phyloP scores from a whole-genome alignment of 2,797 vertebrate genomes.

The Stomatorhinus walkeri region DNA sequence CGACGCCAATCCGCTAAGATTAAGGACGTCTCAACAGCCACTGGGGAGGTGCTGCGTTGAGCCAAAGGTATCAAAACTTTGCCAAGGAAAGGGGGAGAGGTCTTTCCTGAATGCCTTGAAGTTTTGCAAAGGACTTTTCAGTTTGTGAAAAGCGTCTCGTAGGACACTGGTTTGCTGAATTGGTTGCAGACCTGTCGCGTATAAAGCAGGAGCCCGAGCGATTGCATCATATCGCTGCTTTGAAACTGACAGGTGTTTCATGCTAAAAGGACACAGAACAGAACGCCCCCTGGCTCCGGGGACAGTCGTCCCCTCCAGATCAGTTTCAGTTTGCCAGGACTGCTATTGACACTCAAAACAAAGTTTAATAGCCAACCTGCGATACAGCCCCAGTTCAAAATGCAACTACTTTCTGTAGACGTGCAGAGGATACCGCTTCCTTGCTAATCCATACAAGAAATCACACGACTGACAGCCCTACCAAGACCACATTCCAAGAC shows the following conservation, averaged over 20 bases:
- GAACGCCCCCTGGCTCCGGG: slow-evolving; percentile 43
- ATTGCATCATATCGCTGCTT: slow-evolving; percentile 39
- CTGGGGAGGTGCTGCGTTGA: neutral
- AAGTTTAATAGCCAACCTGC: slow-evolving; percentile 36
- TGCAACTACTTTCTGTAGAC: slow-evolving; percentile 36
- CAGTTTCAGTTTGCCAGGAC: slow-evolving; percentile 57
- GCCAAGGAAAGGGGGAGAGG: neutral
- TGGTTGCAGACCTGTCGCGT: slow-evolving; percentile 36
- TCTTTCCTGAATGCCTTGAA: neutral
- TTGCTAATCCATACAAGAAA: neutral
- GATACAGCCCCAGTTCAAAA: slow-evolving; percentile 54
- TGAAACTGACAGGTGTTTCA: slow-evolving; percentile 64
- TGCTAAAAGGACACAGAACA: slow-evolving; percentile 54
- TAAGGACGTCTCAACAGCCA: neutral
- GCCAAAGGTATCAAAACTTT: slow-evolving; percentile 7
- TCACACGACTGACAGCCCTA: neutral
- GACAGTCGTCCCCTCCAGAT: slow-evolving; percentile 39
- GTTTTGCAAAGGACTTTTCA: slow-evolving; percentile 5
- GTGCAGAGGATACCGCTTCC: neutral
- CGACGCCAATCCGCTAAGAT: neutral
- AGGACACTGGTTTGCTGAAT: slow-evolving; percentile 34
- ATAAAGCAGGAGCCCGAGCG: slow-evolving; percentile 33
- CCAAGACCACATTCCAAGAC: neutral
- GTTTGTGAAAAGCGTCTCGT: neutral
- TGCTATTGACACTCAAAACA: slow-evolving; percentile 64